These are phyloP conservation scores for Myopa tessellatipennis DNA, from an alignment of 2,888 invertebrate genomes.

Conservation along the genomic window DNA sequence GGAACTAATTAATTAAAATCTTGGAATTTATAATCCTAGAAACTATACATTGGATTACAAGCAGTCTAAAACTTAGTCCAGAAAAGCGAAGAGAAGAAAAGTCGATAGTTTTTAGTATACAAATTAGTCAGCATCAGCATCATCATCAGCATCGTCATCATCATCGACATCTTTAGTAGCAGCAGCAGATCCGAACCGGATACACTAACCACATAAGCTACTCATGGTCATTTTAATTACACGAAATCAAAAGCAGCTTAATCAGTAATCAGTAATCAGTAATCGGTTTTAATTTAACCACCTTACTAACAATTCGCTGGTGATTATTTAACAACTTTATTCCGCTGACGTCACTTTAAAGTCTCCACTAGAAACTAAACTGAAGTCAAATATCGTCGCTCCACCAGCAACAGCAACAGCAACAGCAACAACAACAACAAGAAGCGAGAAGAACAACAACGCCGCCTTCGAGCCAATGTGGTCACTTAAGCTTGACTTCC, in stretches of 20 bases:
- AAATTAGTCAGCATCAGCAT: too few relatives aligned
- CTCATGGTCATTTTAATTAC: neutral
- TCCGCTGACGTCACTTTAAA: constrained; percentile 30
- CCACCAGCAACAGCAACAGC: neutral
- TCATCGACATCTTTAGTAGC: neutral
- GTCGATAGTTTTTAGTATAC: neutral
- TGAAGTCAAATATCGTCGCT: neutral
- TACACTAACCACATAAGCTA: neutral
- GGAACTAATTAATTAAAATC: constrained; percentile 23
- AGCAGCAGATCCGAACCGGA: neutral
- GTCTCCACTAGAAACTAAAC: constrained; percentile 40
- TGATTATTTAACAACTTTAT: constrained; percentile 25
- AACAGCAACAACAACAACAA: neutral
- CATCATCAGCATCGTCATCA: too few relatives aligned
- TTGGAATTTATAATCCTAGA: neutral
- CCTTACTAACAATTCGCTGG: neutral
- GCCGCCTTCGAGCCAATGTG: neutral
- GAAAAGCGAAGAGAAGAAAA: neutral
- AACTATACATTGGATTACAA: neutral
- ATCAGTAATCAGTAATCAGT: too few relatives aligned
- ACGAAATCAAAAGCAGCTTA: too few relatives aligned
- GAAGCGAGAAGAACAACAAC: neutral
- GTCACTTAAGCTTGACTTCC: constrained; percentile 20
- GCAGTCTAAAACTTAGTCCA: neutral
- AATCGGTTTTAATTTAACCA: neutral